Conservation (phyloP, 2,113 vertebrate species). For the Lophura nycthemera region DNA sequence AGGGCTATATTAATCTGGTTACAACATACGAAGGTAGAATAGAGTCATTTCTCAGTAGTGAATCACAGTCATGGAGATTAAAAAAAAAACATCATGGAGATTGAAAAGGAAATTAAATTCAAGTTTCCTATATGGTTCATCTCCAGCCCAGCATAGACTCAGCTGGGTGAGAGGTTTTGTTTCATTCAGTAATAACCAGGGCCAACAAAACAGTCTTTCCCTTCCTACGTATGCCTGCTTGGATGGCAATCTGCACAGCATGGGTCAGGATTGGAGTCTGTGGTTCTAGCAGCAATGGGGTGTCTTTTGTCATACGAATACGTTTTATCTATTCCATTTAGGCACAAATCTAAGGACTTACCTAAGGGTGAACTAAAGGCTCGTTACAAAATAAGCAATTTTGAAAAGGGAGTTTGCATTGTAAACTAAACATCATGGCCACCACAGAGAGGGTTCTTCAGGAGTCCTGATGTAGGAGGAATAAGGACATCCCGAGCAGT, state of each 20-base stretch:
- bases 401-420: neutral
- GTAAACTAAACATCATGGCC: neutral
- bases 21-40: neutral
- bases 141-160: neutral
- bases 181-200: neutral
- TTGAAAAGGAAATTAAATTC: conserved; percentile 30
- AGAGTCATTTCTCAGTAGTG: conserved; percentile 15
- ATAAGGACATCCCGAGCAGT: neutral
- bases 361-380: neutral
- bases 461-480: neutral
- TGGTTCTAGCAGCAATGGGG: neutral
- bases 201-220: neutral
- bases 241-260: rapidly evolving
- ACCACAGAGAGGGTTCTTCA: neutral
- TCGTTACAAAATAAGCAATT: neutral
- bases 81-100: neutral
- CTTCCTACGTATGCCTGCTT: rapidly evolving
- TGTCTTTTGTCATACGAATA: neutral
- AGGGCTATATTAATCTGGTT: neutral
- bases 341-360: neutral
- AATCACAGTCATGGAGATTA: conserved; percentile 38
- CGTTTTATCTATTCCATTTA: neutral
- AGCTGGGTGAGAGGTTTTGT: neutral
- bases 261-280: neutral
- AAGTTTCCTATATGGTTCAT: conserved; percentile 26